Evolutionary conservation across 2,113 vertebrate genomes (phyloP).

Genomic region (Salvelinus alpinus): DNA sequence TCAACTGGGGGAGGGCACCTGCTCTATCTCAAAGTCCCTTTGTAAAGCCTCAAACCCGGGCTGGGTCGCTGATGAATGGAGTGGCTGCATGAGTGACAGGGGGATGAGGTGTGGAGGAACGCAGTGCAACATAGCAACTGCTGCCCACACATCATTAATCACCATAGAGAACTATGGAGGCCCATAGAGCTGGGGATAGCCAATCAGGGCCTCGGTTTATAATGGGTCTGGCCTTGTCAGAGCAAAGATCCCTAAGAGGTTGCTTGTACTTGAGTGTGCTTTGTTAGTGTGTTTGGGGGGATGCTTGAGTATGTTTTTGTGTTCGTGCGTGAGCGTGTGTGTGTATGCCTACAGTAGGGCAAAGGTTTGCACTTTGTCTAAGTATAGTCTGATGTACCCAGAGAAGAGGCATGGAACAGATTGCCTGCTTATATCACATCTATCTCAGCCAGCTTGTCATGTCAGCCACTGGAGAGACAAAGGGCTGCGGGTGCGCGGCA

Average conservation of each 20-base stretch:
- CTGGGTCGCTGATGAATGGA: background rate
- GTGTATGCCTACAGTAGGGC: background rate
- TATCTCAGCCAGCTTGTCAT: conserved; percentile 16
- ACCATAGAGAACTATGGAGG: background rate
- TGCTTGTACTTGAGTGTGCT: no score
- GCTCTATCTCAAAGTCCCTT: conserved; percentile 2
- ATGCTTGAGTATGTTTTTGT: background rate
- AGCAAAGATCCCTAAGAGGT: background rate
- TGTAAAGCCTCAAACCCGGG: background rate
- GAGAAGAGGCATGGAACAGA: conserved; percentile 51
- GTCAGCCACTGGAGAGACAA: conserved; percentile 21
- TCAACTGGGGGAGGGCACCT: background rate
- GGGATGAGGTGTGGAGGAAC: conserved; percentile 10
- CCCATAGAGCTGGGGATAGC: background rate
- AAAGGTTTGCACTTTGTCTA: conserved; percentile 9
- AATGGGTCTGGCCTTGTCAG: background rate
- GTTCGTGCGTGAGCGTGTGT: background rate
- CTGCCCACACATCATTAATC: conserved; percentile 19
- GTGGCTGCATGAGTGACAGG: conserved; percentile 1
- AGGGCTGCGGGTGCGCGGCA: background rate
- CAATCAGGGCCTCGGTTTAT: background rate
- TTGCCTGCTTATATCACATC: conserved; percentile 38
- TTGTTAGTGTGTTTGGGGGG: background rate
- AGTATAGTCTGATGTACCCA: conserved; percentile 17
- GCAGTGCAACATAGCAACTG: background rate